Evolutionary conservation across 2,113 vertebrate species (phyloP).

Genomic region (Balaeniceps rex): DNA sequence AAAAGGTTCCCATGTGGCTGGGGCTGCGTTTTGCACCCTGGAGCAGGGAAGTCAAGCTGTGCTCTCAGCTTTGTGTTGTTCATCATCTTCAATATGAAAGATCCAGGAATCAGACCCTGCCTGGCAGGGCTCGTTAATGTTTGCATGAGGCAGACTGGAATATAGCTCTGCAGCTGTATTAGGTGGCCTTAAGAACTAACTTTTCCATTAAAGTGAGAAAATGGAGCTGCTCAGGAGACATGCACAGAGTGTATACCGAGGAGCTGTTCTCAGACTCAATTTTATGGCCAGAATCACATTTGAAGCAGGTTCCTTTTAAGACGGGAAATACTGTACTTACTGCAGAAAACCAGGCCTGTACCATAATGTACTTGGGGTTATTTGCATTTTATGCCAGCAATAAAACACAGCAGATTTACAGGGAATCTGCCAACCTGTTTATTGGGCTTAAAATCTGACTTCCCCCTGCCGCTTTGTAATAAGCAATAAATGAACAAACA

Average conservation of each 20-base stretch:
- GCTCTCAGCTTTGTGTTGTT: not conserved
- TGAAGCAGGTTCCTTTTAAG: not conserved
- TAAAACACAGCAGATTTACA: constrained; percentile 11
- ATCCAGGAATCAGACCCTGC: not conserved
- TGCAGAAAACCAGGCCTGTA: not conserved
- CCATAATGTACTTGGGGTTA: not conserved
- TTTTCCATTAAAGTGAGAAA: not conserved
- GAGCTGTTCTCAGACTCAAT: not conserved
- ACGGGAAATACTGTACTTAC: not conserved
- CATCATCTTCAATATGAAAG: not conserved
- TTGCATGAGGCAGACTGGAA: not conserved
- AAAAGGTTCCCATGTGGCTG: not conserved
- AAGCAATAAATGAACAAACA: not conserved
- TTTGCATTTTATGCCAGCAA: constrained; percentile 36
- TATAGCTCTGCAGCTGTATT: not conserved
- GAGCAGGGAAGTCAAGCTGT: not conserved
- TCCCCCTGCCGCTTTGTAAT: not conserved
- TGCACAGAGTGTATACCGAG: not conserved
- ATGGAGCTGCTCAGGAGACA: not conserved
- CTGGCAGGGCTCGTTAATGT: not conserved
- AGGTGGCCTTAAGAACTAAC: not conserved
- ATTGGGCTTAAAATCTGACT: constrained; percentile 7
- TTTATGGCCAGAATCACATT: not conserved
- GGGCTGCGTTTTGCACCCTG: not conserved
- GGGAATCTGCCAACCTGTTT: constrained; percentile 23